Conservation (phyloP, 2,797 vertebrate species). For the Ataeniobius toweri region DNA sequence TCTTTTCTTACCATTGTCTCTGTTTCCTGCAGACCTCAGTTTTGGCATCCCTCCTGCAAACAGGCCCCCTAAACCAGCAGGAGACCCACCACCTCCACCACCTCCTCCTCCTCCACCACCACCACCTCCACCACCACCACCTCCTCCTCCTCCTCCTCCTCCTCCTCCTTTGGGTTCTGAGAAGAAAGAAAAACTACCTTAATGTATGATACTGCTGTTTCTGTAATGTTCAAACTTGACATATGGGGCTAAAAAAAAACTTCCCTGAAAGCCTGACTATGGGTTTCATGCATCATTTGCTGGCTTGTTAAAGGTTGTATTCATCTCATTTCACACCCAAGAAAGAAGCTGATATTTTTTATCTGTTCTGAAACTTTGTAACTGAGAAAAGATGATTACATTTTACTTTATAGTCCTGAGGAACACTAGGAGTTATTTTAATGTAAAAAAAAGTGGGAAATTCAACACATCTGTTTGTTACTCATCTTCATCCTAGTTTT, state of each 20-base stretch:
- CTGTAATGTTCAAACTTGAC: background rate
- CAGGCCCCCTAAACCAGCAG: conserved; percentile 89
- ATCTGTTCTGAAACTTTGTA: too few relatives aligned
- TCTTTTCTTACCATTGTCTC: conserved; percentile 83
- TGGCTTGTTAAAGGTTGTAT: background rate
- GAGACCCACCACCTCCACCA: conserved; percentile 77
- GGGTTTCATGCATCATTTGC: background rate
- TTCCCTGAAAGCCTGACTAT: background rate
- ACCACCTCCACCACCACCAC: conserved; percentile 61
- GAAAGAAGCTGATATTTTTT: background rate
- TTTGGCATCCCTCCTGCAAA: conserved; percentile 96
- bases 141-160: conserved; percentile 62
- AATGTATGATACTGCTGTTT: background rate
- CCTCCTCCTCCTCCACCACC: conserved; percentile 60
- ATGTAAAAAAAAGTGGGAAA: background rate
- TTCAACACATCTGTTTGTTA: background rate
- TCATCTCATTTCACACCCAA: background rate
- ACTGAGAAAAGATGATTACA: background rate
- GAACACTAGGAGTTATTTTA: background rate
- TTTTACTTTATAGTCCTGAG: background rate
- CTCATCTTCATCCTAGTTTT: background rate
- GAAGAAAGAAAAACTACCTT: conserved; percentile 5
- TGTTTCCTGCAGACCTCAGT: conserved; percentile 85
- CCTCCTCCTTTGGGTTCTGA: conserved; percentile 89
- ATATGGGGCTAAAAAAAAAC: background rate